Base-by-base conservation (phyloP, 2,113 vertebrate species). In the Saguinus midas region DNA sequence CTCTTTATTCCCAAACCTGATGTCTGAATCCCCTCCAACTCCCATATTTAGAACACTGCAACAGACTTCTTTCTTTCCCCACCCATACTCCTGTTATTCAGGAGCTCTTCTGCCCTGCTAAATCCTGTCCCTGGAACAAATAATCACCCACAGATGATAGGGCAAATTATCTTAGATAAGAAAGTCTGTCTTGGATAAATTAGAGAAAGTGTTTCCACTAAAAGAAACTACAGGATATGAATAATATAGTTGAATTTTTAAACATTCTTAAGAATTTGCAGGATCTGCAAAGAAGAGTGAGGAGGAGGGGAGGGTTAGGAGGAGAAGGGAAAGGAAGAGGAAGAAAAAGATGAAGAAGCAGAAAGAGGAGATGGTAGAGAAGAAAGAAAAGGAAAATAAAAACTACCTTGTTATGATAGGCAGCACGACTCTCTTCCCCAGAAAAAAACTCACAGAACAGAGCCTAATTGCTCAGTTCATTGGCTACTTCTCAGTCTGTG, bases 281-380 rank as follows among this genome's bases (percentile, higher is more conserved):
- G 61, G 8, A 1, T 45, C 57, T 11, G 16, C 43, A 20, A 27
- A 66, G 21, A 43, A 55, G 35, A 37, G 13, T 1, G 10, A 64
- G 16, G 25, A n/a, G 6, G 27, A n/a, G 17, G 1, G 8, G 32
- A 61, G 6, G 1, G 1, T 21, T 6, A 29, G 20, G 1, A 37
- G 4, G 8, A 17, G 4, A 4, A 10, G 23, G 17, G 40, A 68
- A 88, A 43, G 0, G 7, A 48, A 86, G 48, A 52, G 40, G 48
- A 94, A 58, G 52, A 40, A 23, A 70, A 64, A 3, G 7, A 68
- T 37, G 57, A 37, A n/a, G 7, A 52, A 87, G 37, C 52, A 5
- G 13, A 55, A 55, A 27, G 43, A 40, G 40, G 17, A 14, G 40
- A 40, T 10, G 9, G 27, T 64, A 64, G 29, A 78, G 18, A 23